These are phyloP conservation scores for Psittacula echo DNA, from an alignment of 2,797 vertebrate species.

Conservation along the genomic window DNA sequence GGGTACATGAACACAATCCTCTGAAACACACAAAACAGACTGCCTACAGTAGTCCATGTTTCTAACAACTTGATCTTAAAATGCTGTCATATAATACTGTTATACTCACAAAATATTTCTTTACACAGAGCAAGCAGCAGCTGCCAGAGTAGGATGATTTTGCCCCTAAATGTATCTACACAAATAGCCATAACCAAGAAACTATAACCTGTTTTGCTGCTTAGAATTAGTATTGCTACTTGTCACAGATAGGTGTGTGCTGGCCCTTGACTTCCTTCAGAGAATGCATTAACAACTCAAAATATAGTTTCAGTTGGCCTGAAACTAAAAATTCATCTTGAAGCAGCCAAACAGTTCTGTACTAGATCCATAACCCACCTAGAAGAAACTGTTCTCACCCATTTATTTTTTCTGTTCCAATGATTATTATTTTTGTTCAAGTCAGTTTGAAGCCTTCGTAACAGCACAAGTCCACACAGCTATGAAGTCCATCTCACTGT, in stretches of 20 bases:
- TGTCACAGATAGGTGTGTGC: neutral
- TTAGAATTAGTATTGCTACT: neutral
- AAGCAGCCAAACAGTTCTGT: neutral
- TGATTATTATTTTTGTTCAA: neutral
- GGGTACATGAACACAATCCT: neutral
- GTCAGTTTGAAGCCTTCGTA: neutral
- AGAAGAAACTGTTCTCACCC: neutral
- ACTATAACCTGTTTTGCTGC: neutral
- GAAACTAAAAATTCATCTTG: neutral
- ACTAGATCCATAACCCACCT: neutral
- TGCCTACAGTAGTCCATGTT: neutral
- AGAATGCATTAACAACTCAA: neutral
- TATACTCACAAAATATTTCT: neutral
- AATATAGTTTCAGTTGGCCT: neutral
- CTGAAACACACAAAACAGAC: neutral
- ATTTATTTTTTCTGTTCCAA: neutral
- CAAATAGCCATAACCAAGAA: neutral
- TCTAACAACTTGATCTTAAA: neutral
- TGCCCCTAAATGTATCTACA: neutral
- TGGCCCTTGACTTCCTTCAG: neutral
- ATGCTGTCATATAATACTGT: neutral
- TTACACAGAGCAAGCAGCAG: neutral
- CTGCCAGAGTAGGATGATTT: neutral
- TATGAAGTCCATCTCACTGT: neutral
- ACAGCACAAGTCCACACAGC: neutral